Conservation (phyloP, 2,113 vertebrate genomes). For the Clupea harengus region DNA sequence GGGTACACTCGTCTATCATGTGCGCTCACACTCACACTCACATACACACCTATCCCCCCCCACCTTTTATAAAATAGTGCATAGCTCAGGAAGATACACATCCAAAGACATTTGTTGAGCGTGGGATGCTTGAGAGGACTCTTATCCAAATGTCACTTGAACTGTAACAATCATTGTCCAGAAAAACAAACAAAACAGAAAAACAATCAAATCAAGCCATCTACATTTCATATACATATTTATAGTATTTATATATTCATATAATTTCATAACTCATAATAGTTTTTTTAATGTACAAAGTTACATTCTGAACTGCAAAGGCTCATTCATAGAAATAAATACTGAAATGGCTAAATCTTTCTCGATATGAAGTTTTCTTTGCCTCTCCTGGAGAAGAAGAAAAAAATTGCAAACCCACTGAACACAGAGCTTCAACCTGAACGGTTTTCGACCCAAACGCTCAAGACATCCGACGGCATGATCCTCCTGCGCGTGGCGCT, state of each 20-base stretch:
- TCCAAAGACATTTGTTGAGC: constrained; percentile 39
- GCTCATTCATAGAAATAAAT: constrained; percentile 98
- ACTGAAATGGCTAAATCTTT: constrained; percentile 89
- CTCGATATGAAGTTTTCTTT: constrained; percentile 68
- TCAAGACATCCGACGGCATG: background rate
- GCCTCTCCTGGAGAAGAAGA: constrained; percentile 67
- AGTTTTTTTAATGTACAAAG: constrained; percentile 88
- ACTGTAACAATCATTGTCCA: constrained; percentile 38
- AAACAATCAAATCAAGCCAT: constrained; percentile 69
- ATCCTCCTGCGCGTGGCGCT: background rate
- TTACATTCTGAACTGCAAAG: constrained; percentile 96
- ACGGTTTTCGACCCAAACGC: background rate
- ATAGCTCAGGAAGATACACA: constrained; percentile 60
- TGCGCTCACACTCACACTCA: background rate
- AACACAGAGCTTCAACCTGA: background rate
- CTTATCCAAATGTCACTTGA: constrained; percentile 36
- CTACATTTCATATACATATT: constrained; percentile 88
- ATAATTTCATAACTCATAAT: constrained; percentile 20
- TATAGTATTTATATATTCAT: constrained; percentile 76
- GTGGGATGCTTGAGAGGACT: constrained; percentile 8
- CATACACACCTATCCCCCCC: background rate
- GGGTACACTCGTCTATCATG: background rate
- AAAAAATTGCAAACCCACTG: constrained; percentile 41
- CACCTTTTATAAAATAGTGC: constrained; percentile 57
- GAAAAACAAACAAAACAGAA: background rate